Conservation (phyloP, 2,888 invertebrate species). For the Microctonus brassicae region DNA sequence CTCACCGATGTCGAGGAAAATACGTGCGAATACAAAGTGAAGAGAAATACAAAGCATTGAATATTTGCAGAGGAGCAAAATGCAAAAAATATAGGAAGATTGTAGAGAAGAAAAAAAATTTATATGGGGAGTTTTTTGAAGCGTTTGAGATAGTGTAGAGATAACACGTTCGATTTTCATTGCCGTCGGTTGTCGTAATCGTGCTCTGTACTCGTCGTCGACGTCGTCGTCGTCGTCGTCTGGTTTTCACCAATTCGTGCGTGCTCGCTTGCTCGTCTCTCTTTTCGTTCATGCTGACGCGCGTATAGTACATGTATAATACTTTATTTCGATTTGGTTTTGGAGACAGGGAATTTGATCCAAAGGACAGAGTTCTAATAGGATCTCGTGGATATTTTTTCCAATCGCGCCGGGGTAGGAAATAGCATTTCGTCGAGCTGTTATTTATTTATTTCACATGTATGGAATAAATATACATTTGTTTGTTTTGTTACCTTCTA, state of each 20-base stretch:
- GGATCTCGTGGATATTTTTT: constrained; percentile 33
- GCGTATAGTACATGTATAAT: not conserved
- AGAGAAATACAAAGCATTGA: constrained; percentile 17
- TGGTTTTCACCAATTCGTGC: not conserved
- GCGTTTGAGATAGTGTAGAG: not conserved
- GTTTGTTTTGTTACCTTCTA: not conserved
- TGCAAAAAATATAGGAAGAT: not conserved
- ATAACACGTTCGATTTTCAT: constrained; percentile 26
- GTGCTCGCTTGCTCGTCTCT: not conserved
- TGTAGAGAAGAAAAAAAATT: not conserved
- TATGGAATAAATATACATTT: not conserved
- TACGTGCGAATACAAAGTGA: constrained; percentile 15
- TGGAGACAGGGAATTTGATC: constrained; percentile 24
- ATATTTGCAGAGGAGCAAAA: not conserved
- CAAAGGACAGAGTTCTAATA: constrained; percentile 43
- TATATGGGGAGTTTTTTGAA: not conserved
- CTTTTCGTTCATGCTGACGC: constrained; percentile 1
- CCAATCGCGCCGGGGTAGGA: not conserved
- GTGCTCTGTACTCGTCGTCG: not conserved
- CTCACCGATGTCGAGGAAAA: constrained; percentile 7
- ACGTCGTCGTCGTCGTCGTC: constrained; percentile 9
- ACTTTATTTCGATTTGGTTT: constrained; percentile 12
- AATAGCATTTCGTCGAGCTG: constrained; percentile 27
- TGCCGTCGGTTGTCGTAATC: constrained; percentile 8
- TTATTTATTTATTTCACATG: constrained; percentile 8